phyloP scores from a whole-genome alignment of 1,140 invertebrate species.

The Aphaenogaster ashmeadi region DNA sequence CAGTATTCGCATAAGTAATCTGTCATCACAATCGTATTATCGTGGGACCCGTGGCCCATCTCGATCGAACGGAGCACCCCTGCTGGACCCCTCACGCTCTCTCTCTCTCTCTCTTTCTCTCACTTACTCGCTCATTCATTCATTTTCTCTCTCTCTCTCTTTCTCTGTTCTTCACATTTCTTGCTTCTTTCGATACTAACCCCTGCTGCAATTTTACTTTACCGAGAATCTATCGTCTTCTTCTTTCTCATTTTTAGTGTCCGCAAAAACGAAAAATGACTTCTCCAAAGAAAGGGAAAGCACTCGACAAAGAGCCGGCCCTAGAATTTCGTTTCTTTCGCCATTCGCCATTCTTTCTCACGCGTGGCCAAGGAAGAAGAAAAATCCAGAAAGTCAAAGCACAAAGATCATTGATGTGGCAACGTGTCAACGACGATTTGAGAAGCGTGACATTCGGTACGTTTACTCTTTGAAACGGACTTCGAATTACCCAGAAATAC shows the following conservation, averaged over 20 bases:
- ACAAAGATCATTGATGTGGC: not conserved
- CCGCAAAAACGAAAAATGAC: constrained; percentile 50
- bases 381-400: constrained; percentile 15
- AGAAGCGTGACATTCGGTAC: not conserved
- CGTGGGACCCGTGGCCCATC: constrained; percentile 34
- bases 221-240: constrained; percentile 10
- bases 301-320: constrained; percentile 58
- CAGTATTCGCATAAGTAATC: constrained; percentile 67
- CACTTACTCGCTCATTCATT: constrained; percentile 14
- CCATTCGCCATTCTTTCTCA: constrained; percentile 35
- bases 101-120: not conserved
- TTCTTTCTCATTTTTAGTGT: constrained; percentile 49
- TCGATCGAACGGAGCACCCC: constrained; percentile 66
- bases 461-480: not conserved
- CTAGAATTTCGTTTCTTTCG: constrained; percentile 40
- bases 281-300: constrained; percentile 60
- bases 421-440: not conserved
- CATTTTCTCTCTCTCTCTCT: constrained; percentile 12
- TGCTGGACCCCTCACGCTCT: constrained; percentile 56
- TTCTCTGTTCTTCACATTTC: constrained; percentile 39
- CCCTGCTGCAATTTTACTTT: not conserved
- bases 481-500: not conserved
- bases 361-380: not conserved
- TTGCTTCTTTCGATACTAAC: constrained; percentile 7
- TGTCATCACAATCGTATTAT: constrained; percentile 70